Conservation (phyloP, 2,113 vertebrate genomes). For the Todiramphus saurophagus region DNA sequence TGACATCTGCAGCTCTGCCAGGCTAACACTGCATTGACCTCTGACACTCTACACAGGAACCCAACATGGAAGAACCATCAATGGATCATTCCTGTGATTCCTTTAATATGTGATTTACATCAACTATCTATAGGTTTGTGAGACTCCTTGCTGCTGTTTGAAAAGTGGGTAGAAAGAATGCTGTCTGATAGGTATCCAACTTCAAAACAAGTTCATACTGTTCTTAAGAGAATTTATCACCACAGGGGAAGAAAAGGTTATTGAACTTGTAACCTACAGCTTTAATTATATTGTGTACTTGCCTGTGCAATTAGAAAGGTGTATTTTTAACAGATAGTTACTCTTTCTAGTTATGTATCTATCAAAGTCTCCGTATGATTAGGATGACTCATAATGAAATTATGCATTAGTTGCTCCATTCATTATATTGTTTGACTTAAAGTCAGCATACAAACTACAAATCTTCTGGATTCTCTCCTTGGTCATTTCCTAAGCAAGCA, state of each 20-base stretch:
- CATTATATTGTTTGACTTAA: slow-evolving; percentile 53
- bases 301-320: slow-evolving; percentile 54
- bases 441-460: slow-evolving; percentile 24
- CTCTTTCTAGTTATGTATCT: slow-evolving; percentile 62
- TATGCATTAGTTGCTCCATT: slow-evolving; percentile 51
- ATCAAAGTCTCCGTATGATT: slow-evolving; percentile 68
- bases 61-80: fast-evolving
- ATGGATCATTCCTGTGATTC: not conserved
- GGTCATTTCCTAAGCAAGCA: not conserved
- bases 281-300: slow-evolving; percentile 42
- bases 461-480: slow-evolving; percentile 13
- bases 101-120: not conserved
- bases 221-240: slow-evolving; percentile 20
- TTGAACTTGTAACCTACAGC: slow-evolving; percentile 19
- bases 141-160: not conserved
- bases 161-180: not conserved
- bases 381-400: slow-evolving; percentile 73
- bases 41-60: not conserved
- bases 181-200: not conserved
- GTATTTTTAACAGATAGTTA: slow-evolving; percentile 67
- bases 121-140: not conserved
- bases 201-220: not conserved
- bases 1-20: not conserved
- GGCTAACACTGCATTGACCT: not conserved
- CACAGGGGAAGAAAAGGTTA: slow-evolving; percentile 8